These are phyloP conservation scores for Altica lythri DNA, from an alignment of 2,888 invertebrate genomes.

Conservation along the genomic window DNA sequence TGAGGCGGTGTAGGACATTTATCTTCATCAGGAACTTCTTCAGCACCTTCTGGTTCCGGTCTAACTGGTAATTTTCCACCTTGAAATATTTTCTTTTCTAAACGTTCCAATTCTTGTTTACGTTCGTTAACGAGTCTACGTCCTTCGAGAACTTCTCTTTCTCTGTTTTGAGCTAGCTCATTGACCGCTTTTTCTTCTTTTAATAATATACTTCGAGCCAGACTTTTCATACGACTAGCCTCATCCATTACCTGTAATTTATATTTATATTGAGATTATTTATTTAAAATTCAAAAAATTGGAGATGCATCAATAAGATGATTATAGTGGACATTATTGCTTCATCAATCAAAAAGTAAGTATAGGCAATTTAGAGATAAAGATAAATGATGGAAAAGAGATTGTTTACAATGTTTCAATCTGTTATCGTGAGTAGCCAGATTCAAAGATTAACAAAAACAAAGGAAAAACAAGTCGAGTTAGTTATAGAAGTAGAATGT, in stretches of 20 bases:
- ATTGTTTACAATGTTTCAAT: too few species aligned
- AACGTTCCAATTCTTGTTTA: slow-evolving; percentile 72
- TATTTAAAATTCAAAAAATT: too few species aligned
- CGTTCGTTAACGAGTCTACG: slow-evolving; percentile 73
- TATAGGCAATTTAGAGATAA: too few species aligned
- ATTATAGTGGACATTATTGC: too few species aligned
- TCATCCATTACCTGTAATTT: slow-evolving; percentile 71
- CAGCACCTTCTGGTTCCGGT: slow-evolving; percentile 50
- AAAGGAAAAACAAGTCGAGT: too few species aligned
- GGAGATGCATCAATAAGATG: too few species aligned
- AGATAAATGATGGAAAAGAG: too few species aligned
- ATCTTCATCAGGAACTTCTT: slow-evolving; percentile 54
- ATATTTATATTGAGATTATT: too few species aligned
- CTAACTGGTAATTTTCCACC: slow-evolving; percentile 57
- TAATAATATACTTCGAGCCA: slow-evolving; percentile 69
- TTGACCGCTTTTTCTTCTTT: slow-evolving; percentile 73
- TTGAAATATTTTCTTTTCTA: slow-evolving; percentile 76
- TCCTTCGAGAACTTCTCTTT: slow-evolving; percentile 66
- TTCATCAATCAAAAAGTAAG: too few species aligned
- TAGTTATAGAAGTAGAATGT: too few species aligned
- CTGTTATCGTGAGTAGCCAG: too few species aligned
- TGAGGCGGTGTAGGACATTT: slow-evolving; percentile 46
- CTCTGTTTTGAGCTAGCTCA: slow-evolving; percentile 69
- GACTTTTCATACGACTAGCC: slow-evolving; percentile 72
- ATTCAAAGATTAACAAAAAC: too few species aligned